Evolutionary conservation across 2,888 invertebrate species (phyloP).

Genomic region (Corbicula japonica): DNA sequence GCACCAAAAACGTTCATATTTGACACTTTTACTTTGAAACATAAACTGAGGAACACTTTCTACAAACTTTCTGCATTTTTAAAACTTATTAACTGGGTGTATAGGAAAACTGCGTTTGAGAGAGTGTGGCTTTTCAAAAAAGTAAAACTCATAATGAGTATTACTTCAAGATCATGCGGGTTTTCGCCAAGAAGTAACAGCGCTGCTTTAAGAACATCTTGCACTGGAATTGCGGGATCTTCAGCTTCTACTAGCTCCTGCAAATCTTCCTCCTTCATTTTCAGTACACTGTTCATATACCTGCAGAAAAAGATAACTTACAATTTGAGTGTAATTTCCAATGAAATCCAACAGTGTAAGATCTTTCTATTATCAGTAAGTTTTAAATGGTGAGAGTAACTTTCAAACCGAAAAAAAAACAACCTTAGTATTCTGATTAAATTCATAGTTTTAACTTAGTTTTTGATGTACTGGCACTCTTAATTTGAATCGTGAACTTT

Average conservation of each 20-base stretch:
- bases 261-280: slow-evolving; percentile 58
- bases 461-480: too few species aligned
- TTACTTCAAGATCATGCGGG: slow-evolving; percentile 36
- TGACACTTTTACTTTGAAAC: not conserved
- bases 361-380: too few species aligned
- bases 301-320: too few species aligned
- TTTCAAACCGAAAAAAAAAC: too few species aligned
- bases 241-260: slow-evolving; percentile 52
- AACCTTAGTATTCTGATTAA: too few species aligned
- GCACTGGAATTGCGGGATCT: slow-evolving; percentile 38
- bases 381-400: too few species aligned
- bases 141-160: not conserved
- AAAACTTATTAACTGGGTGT: not conserved
- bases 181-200: slow-evolving; percentile 54
- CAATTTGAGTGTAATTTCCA: too few species aligned
- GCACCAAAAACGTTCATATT: not conserved
- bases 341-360: too few species aligned
- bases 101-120: not conserved
- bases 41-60: not conserved
- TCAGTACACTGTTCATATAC: slow-evolving; percentile 53
- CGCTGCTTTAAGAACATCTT: slow-evolving; percentile 57
- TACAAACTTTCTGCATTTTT: not conserved
- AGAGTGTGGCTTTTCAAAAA: not conserved
- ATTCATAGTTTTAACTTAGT: too few species aligned
- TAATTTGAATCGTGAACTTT: too few species aligned